phyloP scores from a whole-genome alignment of 2,888 invertebrate genomes.

The Pelosia muscerda region DNA sequence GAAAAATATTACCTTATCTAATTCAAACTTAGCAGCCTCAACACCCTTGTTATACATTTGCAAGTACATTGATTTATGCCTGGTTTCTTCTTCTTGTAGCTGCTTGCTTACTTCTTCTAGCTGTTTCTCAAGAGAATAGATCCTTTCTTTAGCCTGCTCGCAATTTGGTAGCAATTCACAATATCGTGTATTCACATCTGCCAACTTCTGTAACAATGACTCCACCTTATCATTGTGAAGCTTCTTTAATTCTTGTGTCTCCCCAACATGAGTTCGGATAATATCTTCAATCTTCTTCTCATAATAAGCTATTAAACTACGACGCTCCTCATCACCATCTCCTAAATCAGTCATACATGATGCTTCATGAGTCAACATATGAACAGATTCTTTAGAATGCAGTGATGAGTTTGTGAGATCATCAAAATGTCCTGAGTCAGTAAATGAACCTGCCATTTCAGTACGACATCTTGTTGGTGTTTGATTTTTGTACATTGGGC shows the following conservation, averaged over 20 bases:
- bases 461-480: conserved; percentile 79
- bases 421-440: conserved; percentile 95
- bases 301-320: conserved; percentile 90
- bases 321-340: conserved; percentile 89
- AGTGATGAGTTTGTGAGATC: conserved; percentile 92
- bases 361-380: conserved; percentile 85
- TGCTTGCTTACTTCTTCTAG: conserved; percentile 90
- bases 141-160: conserved; percentile 91
- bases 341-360: conserved; percentile 83
- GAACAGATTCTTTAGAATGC: conserved; percentile 91
- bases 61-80: conserved; percentile 92
- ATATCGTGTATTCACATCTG: conserved; percentile 92
- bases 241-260: conserved; percentile 92
- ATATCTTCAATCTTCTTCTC: conserved; percentile 92
- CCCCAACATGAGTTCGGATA: conserved; percentile 86
- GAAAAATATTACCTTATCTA: conserved; percentile 88
- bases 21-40: conserved; percentile 91
- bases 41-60: conserved; percentile 94
- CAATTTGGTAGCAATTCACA: conserved; percentile 92
- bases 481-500: conserved; percentile 80
- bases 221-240: conserved; percentile 93
- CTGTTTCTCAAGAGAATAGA: conserved; percentile 90
- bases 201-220: conserved; percentile 89
- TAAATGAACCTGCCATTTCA: conserved; percentile 92
- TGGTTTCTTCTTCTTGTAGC: conserved; percentile 90